A percentile compares a stretch with the other conserved stretches of the same genome.
phyloP scores from a whole-genome alignment of 2,113 vertebrate genomes.

The Calyptomena viridis region DNA sequence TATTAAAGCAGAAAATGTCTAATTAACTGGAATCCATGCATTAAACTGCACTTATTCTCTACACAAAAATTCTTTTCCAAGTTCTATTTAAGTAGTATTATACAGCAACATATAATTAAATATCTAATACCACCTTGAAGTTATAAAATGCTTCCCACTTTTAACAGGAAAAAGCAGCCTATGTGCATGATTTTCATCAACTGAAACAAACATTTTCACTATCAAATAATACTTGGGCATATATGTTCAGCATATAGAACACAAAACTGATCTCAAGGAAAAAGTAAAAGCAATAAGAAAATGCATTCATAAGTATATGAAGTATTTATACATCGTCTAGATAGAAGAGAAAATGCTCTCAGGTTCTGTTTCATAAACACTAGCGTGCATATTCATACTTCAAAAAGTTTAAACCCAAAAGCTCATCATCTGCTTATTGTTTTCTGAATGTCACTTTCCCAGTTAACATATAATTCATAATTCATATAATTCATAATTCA shows the following conservation, averaged over 20 bases:
- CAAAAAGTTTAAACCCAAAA: background rate
- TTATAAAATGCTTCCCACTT: conserved; percentile 15
- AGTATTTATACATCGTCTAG: background rate
- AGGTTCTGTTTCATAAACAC: background rate
- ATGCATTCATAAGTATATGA: background rate
- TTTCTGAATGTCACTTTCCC: background rate
- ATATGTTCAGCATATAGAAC: background rate
- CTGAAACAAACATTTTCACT: conserved; percentile 11
- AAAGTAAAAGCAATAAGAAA: background rate
- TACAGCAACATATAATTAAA: conserved; percentile 59
- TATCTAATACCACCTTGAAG: conserved; percentile 43
- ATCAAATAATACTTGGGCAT: no score
- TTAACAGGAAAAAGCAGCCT: conserved; percentile 6
- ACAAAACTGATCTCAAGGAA: background rate
- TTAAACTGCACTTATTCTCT: conserved; percentile 49
- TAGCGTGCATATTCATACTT: background rate
- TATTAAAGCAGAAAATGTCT: conserved; percentile 65
- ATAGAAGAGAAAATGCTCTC: background rate
- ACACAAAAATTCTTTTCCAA: conserved; percentile 19
- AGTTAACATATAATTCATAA: background rate
- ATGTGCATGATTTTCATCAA: background rate
- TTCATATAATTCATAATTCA: background rate
- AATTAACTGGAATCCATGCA: conserved; percentile 65
- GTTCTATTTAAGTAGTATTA: conserved; percentile 44
- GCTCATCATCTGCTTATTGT: background rate